A percentile compares a stretch with the other conserved stretches of the same genome.
Evolutionary conservation across 2,888 invertebrate genomes (phyloP).

Genomic region (Andricus curvator): DNA sequence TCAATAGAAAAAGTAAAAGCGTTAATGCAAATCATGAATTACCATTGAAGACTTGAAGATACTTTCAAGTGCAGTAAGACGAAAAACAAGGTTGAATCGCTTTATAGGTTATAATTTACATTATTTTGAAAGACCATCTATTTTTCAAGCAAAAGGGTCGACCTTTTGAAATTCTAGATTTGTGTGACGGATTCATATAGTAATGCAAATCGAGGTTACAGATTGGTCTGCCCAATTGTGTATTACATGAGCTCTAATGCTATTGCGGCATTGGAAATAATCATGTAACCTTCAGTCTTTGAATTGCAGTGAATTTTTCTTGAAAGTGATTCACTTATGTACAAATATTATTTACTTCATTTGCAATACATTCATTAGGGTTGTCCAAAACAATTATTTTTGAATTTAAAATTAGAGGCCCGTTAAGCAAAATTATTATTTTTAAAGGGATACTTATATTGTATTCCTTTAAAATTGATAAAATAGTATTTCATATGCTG

Average conservation of each 20-base stretch:
- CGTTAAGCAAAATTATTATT: too few relatives aligned
- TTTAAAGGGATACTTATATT: too few relatives aligned
- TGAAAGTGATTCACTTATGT: background rate
- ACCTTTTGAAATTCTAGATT: slow-evolving; percentile 6
- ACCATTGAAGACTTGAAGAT: background rate
- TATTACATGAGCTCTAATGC: slow-evolving; percentile 32
- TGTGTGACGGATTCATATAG: slow-evolving; percentile 4
- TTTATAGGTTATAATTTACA: slow-evolving; percentile 23
- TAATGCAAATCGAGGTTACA: slow-evolving; percentile 23
- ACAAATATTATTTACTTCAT: background rate
- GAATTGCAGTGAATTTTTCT: background rate
- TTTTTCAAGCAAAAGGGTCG: slow-evolving; percentile 20
- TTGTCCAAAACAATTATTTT: too few relatives aligned
- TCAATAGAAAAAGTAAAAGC: slow-evolving; percentile 4
- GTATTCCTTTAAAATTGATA: too few relatives aligned
- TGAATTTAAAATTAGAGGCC: too few relatives aligned
- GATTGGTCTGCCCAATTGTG: slow-evolving; percentile 19
- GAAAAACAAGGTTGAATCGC: background rate
- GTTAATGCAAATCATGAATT: slow-evolving; percentile 6
- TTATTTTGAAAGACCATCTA: slow-evolving; percentile 1
- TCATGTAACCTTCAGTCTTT: background rate
- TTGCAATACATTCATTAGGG: background rate
- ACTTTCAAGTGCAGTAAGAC: background rate
- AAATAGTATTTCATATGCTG: too few relatives aligned
- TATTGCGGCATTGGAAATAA: slow-evolving; percentile 10